phyloP scores from a whole-genome alignment of 2,888 invertebrate species.

The Cephus pulcher region DNA sequence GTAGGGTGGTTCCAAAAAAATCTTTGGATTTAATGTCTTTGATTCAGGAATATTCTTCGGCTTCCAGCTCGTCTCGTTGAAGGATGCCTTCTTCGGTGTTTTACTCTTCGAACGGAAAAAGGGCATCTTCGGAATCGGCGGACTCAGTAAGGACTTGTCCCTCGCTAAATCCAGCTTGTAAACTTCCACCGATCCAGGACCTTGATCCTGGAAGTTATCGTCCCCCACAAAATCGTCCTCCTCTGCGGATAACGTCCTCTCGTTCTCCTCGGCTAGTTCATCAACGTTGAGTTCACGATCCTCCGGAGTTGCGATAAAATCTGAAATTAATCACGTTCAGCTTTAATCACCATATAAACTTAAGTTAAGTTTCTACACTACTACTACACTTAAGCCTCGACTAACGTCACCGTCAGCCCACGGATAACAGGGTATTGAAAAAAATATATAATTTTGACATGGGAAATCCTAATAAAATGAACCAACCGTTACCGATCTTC shows the following conservation, averaged over 20 bases:
- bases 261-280: no score
- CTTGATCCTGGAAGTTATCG: slow-evolving; percentile 51
- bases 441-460: no score
- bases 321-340: no score
- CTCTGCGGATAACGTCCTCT: not conserved
- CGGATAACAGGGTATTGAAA: no score
- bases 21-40: slow-evolving; percentile 16
- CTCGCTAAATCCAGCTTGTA: slow-evolving; percentile 49
- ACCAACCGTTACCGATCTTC: no score
- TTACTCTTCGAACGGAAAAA: slow-evolving; percentile 35
- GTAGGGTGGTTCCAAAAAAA: slow-evolving; percentile 16
- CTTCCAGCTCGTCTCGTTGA: slow-evolving; percentile 28
- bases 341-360: no score
- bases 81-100: slow-evolving; percentile 36
- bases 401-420: no score
- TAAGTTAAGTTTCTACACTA: no score
- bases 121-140: slow-evolving; percentile 17
- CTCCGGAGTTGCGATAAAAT: no score
- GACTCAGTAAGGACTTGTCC: slow-evolving; percentile 34
- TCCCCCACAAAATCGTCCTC: slow-evolving; percentile 26
- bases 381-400: no score
- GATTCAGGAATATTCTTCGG: slow-evolving; percentile 9
- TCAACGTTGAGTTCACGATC: no score
- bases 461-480: no score
- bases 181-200: slow-evolving; percentile 54